These are phyloP conservation scores for Procavia capensis DNA, from an alignment of 2,113 vertebrate species.

Conservation along the genomic window DNA sequence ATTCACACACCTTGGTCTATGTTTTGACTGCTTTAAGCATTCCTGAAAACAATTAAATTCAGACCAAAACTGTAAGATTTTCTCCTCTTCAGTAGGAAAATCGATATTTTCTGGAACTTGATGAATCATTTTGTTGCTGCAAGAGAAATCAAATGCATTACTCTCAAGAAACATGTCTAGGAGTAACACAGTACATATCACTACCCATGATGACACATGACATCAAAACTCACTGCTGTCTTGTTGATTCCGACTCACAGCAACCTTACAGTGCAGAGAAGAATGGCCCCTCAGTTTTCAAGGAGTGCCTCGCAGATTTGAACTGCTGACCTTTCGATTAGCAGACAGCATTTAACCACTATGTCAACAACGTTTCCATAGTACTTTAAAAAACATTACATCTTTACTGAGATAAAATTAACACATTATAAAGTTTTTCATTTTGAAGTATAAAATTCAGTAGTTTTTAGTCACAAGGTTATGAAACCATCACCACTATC, in stretches of 20 bases:
- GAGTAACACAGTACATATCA: not conserved
- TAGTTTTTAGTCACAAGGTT: not conserved
- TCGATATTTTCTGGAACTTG: constrained; percentile 94
- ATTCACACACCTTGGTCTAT: constrained; percentile 91
- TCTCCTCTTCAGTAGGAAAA: constrained; percentile 96
- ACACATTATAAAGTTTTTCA: not conserved
- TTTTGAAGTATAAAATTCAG: not conserved
- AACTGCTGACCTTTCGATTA: no score
- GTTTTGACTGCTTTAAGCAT: constrained; percentile 97
- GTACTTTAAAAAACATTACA: not conserved
- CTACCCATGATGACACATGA: not conserved
- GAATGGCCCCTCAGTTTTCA: no score
- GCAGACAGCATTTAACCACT: no score
- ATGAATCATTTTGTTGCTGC: constrained; percentile 91
- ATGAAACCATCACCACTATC: not conserved
- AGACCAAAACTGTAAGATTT: constrained; percentile 93
- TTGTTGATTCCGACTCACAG: no score
- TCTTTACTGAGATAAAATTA: not conserved
- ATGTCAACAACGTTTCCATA: no score
- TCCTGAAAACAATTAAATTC: constrained; percentile 95
- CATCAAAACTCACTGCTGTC: no score
- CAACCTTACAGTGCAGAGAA: no score
- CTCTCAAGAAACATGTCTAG: not conserved
- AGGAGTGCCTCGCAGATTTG: no score
- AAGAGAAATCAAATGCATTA: constrained; percentile 43